Percentiles rank a stretch among this genome's conserved stretches.
phyloP scores from a whole-genome alignment of 2,888 invertebrate genomes.

The Cremastobaeus sp. region DNA sequence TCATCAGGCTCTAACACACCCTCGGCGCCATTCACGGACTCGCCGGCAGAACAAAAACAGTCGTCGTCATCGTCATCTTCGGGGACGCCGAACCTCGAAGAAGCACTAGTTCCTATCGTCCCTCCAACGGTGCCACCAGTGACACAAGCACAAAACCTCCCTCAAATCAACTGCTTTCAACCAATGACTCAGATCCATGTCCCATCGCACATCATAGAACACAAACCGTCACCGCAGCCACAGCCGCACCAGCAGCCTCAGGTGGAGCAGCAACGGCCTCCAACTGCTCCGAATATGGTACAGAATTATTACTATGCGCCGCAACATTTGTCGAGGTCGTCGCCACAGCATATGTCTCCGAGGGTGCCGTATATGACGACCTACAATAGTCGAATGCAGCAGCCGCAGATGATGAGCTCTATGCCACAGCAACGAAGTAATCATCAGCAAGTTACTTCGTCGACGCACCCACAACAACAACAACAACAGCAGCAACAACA shows the following conservation, averaged over 20 bases:
- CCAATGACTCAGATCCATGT: conserved; percentile 75
- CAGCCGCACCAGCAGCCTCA: conserved; percentile 60
- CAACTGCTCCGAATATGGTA: conserved; percentile 60
- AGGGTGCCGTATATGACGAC: conserved; percentile 70
- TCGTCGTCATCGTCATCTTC: conserved; percentile 55
- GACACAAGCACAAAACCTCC: conserved; percentile 53
- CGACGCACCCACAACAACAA: conserved; percentile 80
- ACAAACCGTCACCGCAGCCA: conserved; percentile 71
- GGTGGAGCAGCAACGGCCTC: conserved; percentile 65
- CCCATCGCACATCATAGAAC: conserved; percentile 74
- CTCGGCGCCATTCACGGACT: conserved; percentile 65
- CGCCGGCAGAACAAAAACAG: conserved; percentile 77
- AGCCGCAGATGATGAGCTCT: conserved; percentile 65
- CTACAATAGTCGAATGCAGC: conserved; percentile 74
- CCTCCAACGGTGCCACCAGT: conserved; percentile 56
- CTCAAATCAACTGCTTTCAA: conserved; percentile 64
- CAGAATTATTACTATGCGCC: conserved; percentile 69
- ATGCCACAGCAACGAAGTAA: conserved; percentile 74
- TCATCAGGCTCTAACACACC: conserved; percentile 67
- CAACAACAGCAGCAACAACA: conserved; percentile 72
- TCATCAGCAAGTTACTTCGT: conserved; percentile 79
- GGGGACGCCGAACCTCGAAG: conserved; percentile 57
- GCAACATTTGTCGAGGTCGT: conserved; percentile 72
- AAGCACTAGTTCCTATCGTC: conserved; percentile 70
- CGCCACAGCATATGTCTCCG: conserved; percentile 70